A percentile compares a stretch with the other conserved stretches of the same genome.
These are phyloP conservation scores for Malachius bipustulatus DNA, from an alignment of 2,888 invertebrate species.

Conservation along the genomic window DNA sequence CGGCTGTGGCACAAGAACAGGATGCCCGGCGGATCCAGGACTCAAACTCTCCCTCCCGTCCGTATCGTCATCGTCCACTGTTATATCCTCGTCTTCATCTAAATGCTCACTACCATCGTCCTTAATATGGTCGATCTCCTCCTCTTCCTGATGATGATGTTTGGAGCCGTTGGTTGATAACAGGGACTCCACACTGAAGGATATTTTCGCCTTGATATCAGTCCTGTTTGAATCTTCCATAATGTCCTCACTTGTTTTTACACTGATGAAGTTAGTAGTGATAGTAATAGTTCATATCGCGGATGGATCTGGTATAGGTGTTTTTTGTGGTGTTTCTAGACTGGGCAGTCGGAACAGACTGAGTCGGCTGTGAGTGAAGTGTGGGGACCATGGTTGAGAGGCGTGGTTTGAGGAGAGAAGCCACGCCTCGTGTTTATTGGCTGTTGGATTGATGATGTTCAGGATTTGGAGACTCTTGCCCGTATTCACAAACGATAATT, in stretches of 20 bases:
- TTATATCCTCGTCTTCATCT: conserved; percentile 36
- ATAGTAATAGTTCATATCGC: too few relatives aligned
- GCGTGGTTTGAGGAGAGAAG: conserved; percentile 18
- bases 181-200: conserved; percentile 61
- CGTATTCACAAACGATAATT: too few relatives aligned
- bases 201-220: conserved; percentile 50
- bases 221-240: conserved; percentile 34
- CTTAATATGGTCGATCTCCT: conserved; percentile 16
- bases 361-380: too few relatives aligned
- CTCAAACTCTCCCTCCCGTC: conserved; percentile 36
- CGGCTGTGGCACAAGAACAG: conserved; percentile 57
- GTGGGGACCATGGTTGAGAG: conserved; percentile 24
- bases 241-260: conserved; percentile 11
- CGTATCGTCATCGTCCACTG: conserved; percentile 35
- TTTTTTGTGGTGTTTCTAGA: conserved; percentile 11
- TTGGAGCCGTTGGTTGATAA: conserved; percentile 33
- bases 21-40: conserved; percentile 42
- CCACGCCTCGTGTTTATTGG: conserved; percentile 27
- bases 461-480: conserved; percentile 11
- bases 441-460: conserved; percentile 29
- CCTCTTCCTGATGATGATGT: conserved; percentile 21
- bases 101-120: conserved; percentile 35
- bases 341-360: conserved; percentile 8
- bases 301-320: background rate
- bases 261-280: too few relatives aligned